These are phyloP conservation scores for Gnathonemus echidnorhynchus DNA, from an alignment of 2,113 vertebrate species.

Conservation along the genomic window DNA sequence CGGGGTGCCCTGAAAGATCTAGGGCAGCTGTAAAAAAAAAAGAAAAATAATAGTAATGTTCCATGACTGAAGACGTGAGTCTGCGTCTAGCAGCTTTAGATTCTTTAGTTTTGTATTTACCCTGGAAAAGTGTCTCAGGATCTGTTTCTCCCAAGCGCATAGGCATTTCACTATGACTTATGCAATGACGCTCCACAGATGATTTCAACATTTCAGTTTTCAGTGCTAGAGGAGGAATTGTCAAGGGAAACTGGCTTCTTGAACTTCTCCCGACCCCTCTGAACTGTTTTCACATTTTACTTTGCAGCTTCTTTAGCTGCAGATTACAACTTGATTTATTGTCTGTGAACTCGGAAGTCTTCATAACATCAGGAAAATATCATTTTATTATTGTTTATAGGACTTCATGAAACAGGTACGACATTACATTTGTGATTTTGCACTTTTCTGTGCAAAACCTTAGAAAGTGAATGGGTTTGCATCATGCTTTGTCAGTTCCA, in stretches of 20 bases:
- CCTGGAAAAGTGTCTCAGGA: background rate
- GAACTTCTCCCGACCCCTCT: background rate
- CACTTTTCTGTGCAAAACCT: background rate
- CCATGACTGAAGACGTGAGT: background rate
- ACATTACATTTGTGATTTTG: background rate
- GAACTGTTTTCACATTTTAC: slow-evolving; percentile 1
- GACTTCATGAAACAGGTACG: background rate
- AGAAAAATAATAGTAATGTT: background rate
- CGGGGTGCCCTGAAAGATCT: background rate
- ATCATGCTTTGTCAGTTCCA: background rate
- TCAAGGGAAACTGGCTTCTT: background rate
- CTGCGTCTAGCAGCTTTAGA: background rate
- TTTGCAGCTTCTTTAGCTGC: background rate
- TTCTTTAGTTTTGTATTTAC: background rate
- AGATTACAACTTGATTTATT: background rate
- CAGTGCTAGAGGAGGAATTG: background rate
- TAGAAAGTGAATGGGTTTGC: background rate
- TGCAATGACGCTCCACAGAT: background rate
- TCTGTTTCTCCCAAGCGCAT: background rate
- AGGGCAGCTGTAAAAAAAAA: background rate
- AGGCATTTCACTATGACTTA: background rate
- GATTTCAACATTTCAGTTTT: background rate
- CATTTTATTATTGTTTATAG: background rate
- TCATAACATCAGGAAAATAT: background rate
- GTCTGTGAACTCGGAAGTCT: background rate